These are phyloP conservation scores for Thera britannica DNA, from an alignment of 2,888 invertebrate genomes.

Conservation along the genomic window DNA sequence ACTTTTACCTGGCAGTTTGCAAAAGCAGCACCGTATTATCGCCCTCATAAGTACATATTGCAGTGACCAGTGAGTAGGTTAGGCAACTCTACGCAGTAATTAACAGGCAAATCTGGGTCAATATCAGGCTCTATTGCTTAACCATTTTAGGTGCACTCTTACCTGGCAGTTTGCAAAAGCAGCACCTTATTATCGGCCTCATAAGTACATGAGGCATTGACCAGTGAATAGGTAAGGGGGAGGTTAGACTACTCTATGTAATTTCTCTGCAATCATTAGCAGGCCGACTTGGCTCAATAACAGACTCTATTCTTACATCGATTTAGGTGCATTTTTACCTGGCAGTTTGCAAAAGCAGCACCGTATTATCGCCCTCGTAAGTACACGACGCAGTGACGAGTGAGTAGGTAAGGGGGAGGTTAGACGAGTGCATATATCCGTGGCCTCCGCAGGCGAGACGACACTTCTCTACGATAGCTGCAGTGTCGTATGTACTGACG, in stretches of 20 bases:
- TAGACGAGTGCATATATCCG: slow-evolving; percentile 95
- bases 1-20: slow-evolving; percentile 90
- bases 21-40: slow-evolving; percentile 97
- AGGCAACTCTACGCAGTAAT: too few species aligned
- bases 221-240: too few species aligned
- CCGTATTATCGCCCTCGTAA: slow-evolving; percentile 98
- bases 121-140: neutral
- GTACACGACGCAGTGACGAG: slow-evolving; percentile 94
- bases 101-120: too few species aligned
- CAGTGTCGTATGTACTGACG: slow-evolving; percentile 90
- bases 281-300: too few species aligned
- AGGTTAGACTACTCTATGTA: too few species aligned
- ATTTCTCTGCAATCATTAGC: too few species aligned
- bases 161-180: slow-evolving; percentile 94
- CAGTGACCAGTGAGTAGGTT: too few species aligned
- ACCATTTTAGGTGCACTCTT: neutral
- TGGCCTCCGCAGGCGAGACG: slow-evolving; percentile 97
- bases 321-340: slow-evolving; percentile 66
- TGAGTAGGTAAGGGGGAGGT: slow-evolving; percentile 93
- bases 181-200: slow-evolving; percentile 99
- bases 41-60: slow-evolving; percentile 95
- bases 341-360: slow-evolving; percentile 95
- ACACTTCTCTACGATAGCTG: slow-evolving; percentile 90
- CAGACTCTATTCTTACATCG: neutral
- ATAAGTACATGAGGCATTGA: slow-evolving; percentile 95